These are phyloP conservation scores for Drosophila borealis DNA, from an alignment of 2,888 invertebrate genomes.

Conservation along the genomic window DNA sequence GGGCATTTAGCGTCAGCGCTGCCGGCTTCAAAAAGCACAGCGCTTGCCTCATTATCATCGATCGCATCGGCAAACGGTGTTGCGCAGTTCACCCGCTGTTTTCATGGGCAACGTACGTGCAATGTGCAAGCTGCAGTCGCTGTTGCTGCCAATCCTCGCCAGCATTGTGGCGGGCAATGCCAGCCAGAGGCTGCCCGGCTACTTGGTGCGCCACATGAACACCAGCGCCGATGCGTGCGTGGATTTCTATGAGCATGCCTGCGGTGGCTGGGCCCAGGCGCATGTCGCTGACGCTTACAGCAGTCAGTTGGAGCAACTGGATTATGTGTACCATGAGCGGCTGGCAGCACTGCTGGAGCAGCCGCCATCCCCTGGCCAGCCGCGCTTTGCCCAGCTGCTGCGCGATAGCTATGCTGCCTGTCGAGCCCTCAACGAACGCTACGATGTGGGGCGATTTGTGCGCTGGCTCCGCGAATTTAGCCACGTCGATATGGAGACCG, in stretches of 20 bases:
- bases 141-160: constrained; percentile 1
- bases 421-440: constrained; percentile 15
- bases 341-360: constrained; percentile 18
- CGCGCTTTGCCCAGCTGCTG: constrained; percentile 39
- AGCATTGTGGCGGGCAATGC: not conserved
- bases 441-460: constrained; percentile 21
- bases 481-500: not conserved
- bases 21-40: not conserved
- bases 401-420: constrained; percentile 45
- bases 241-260: constrained; percentile 61
- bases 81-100: constrained; percentile 33
- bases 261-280: constrained; percentile 46
- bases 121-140: constrained; percentile 20
- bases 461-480: constrained; percentile 15
- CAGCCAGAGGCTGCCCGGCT: constrained; percentile 7
- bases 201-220: constrained; percentile 29
- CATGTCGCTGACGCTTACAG: constrained; percentile 16
- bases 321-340: constrained; percentile 39
- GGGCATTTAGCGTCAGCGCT: constrained; percentile 9
- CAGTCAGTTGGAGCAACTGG: constrained; percentile 46
- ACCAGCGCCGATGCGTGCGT: constrained; percentile 22
- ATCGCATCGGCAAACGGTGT: constrained; percentile 20
- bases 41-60: constrained; percentile 9
- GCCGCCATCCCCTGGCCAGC: not conserved
- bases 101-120: constrained; percentile 9